These are phyloP conservation scores for Tubulanus polymorphus DNA, from an alignment of 2,888 invertebrate species.

Conservation along the genomic window DNA sequence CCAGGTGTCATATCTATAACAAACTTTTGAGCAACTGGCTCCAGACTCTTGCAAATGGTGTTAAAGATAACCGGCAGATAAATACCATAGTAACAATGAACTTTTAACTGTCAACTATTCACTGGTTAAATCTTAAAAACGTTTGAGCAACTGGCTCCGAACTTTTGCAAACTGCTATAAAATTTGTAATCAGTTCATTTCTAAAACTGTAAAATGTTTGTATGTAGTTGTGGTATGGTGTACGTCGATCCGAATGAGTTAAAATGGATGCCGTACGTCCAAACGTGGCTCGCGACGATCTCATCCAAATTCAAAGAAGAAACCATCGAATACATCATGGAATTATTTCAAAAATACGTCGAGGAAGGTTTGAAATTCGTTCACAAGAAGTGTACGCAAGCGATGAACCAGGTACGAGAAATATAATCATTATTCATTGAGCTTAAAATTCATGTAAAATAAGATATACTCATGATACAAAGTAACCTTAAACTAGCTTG, in stretches of 20 bases:
- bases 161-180: too few species aligned
- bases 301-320: slow-evolving; percentile 55
- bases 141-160: neutral
- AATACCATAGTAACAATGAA: too few species aligned
- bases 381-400: slow-evolving; percentile 65
- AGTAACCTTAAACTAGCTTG: too few species aligned
- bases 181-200: too few species aligned
- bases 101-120: too few species aligned
- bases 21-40: too few species aligned
- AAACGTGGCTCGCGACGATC: slow-evolving; percentile 66
- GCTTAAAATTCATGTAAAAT: too few species aligned
- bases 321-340: slow-evolving; percentile 63
- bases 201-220: too few species aligned
- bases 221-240: slow-evolving; percentile 70
- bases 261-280: slow-evolving; percentile 74
- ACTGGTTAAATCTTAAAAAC: too few species aligned
- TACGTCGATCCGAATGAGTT: slow-evolving; percentile 82
- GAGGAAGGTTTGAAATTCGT: slow-evolving; percentile 66
- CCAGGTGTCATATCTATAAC: neutral
- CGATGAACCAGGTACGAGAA: slow-evolving; percentile 76
- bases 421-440: too few species aligned
- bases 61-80: too few species aligned
- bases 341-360: slow-evolving; percentile 66
- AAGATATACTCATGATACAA: too few species aligned
- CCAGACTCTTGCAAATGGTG: neutral